Base-by-base conservation (phyloP, 2,113 vertebrate genomes). In the Eulacestoma nigropectus region DNA sequence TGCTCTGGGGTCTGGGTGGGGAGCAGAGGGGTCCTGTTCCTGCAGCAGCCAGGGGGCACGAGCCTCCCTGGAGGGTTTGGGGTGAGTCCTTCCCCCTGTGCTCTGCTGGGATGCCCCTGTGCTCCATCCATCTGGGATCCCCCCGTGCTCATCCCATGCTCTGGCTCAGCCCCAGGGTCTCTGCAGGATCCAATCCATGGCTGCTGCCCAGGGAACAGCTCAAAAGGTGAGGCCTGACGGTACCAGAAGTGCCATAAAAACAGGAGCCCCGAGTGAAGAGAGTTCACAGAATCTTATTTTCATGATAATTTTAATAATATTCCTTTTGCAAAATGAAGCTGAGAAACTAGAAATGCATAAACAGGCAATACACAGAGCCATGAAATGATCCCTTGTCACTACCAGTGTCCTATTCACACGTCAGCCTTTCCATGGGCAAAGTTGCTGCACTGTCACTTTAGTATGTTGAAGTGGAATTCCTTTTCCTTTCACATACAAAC, bases 311-410 rank as follows among this genome's bases (percentile, higher is more conserved):
- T 97, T 96, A 96, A 96, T 95, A 56, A 86, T 68, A 90, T 50
- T 96, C 90, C 80, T 96, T 90, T 94, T 89, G 92, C 73, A 90
- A 96, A 94, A 90, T 35, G 77, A 90, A 96, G 80, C 86, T 60
- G 93, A 92, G 88, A 87, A 96, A 84, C 93, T 95, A 87, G 93
- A 94, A 93, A 89, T 52, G 88, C 92, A 93, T 63, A 56, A 96
- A 93, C 21, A 96, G 90, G 93, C 90, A 90, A 89, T 35, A 94
- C 75, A 93, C 76, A 76, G 33, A 95, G 96, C 84, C 76, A 29
- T 64, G 60, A 84, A 75, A 68, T 20, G 76, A 93, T 75, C 73
- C 89, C 69, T 87, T 16, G 49, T 59, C 77, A 80, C 87, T 72
- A 47, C n/a, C 37, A 47, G 83, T 33, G 68, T 72, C 95, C 93